Evolutionary conservation across 2,888 invertebrate species (phyloP).

Genomic region (Parnassius apollo): DNA sequence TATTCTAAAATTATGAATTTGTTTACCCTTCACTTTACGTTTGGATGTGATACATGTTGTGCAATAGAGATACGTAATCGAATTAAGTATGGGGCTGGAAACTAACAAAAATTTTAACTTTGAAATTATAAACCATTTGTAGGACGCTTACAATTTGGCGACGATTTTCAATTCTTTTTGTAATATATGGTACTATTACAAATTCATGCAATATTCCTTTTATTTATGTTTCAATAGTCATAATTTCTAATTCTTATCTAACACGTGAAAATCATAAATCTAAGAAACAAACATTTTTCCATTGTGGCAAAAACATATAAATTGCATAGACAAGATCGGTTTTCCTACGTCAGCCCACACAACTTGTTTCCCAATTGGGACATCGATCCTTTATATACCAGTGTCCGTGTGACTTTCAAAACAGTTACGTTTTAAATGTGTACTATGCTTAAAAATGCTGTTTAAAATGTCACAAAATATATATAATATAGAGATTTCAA

Average conservation of each 20-base stretch:
- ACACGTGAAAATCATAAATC: slow-evolving; percentile 1
- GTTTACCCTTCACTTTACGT: too few species aligned
- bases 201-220: slow-evolving; percentile 1
- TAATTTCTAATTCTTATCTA: slow-evolving; percentile 3
- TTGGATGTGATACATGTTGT: too few species aligned
- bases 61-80: too few species aligned
- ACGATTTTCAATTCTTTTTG: too few species aligned
- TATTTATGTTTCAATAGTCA: slow-evolving; percentile 4
- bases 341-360: slow-evolving; percentile 42
- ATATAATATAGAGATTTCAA: too few species aligned
- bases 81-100: too few species aligned
- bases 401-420: slow-evolving; percentile 56
- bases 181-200: too few species aligned
- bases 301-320: slow-evolving; percentile 30
- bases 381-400: slow-evolving; percentile 55
- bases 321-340: slow-evolving; percentile 41
- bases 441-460: slow-evolving; percentile 34
- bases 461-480: slow-evolving; percentile 33
- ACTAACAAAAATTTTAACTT: too few species aligned
- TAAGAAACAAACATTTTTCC: not conserved
- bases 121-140: too few species aligned
- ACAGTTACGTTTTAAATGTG: slow-evolving; percentile 44
- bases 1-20: too few species aligned
- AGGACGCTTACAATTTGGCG: too few species aligned
- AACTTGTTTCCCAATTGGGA: slow-evolving; percentile 58